These are phyloP conservation scores for Formicarius rufipectus DNA, from an alignment of 2,113 vertebrate genomes.

Conservation along the genomic window DNA sequence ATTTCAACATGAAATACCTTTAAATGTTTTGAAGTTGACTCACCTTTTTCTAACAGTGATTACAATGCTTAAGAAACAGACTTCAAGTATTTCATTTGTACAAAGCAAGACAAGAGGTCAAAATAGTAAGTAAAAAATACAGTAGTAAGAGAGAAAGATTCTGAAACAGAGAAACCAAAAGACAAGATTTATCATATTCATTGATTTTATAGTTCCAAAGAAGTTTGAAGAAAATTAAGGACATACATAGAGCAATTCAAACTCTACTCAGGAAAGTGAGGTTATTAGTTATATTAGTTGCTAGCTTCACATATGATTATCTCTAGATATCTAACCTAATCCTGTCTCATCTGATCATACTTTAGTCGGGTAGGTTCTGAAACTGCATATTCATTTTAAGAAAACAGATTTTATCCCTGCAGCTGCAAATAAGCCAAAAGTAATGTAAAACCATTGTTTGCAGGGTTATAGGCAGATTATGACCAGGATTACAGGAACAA, in stretches of 20 bases:
- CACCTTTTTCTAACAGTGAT: background rate
- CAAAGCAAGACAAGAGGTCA: background rate
- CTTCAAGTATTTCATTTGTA: background rate
- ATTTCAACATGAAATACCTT: background rate
- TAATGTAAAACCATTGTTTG: background rate
- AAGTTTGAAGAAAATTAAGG: background rate
- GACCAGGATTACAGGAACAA: conserved; percentile 8
- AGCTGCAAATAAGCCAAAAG: background rate
- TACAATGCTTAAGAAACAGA: background rate
- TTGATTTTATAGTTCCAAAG: background rate
- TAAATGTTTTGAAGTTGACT: background rate
- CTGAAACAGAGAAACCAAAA: background rate
- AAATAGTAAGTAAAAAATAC: background rate
- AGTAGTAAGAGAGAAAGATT: background rate
- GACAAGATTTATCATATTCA: background rate
- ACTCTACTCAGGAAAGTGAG: background rate
- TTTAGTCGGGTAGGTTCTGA: background rate
- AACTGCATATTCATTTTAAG: background rate
- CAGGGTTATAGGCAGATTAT: conserved; percentile 32
- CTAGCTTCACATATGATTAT: background rate
- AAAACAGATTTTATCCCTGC: background rate
- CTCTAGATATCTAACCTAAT: background rate
- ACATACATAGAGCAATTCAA: background rate
- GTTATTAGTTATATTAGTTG: background rate
- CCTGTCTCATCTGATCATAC: background rate